These are phyloP conservation scores for Neofelis nebulosa DNA, from an alignment of 2,113 vertebrate species.

Conservation along the genomic window DNA sequence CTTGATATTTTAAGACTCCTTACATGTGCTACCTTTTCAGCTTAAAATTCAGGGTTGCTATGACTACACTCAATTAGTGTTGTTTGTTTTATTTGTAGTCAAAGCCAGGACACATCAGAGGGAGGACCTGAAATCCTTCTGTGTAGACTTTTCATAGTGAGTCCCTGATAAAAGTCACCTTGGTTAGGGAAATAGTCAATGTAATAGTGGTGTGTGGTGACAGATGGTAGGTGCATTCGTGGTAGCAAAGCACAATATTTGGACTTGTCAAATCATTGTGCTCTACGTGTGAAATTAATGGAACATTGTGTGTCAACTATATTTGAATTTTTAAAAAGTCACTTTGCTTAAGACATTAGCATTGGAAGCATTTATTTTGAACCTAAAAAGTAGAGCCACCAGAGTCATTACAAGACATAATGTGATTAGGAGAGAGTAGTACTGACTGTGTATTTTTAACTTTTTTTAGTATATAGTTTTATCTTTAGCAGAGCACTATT, in stretches of 20 bases:
- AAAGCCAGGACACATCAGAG: neutral
- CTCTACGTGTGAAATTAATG: neutral
- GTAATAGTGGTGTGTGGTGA: neutral
- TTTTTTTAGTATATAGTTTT: constrained; percentile 12
- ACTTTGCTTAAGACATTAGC: neutral
- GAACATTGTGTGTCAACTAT: neutral
- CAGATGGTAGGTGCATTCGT: neutral
- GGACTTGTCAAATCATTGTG: neutral
- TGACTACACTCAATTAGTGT: neutral
- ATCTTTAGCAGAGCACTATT: neutral
- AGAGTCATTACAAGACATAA: neutral
- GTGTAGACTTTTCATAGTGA: neutral
- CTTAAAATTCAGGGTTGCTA: neutral
- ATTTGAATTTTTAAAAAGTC: neutral
- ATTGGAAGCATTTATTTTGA: constrained; percentile 14
- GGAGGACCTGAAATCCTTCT: neutral
- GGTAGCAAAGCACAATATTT: neutral
- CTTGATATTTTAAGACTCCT: neutral
- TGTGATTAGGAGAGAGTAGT: neutral
- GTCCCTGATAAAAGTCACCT: neutral
- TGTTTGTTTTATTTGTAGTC: neutral
- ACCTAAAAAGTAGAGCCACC: neutral
- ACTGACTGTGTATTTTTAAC: neutral
- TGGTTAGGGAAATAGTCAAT: neutral
- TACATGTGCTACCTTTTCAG: neutral